Conservation (phyloP, 2,113 vertebrate species). For the Dasyprocta punctata region DNA sequence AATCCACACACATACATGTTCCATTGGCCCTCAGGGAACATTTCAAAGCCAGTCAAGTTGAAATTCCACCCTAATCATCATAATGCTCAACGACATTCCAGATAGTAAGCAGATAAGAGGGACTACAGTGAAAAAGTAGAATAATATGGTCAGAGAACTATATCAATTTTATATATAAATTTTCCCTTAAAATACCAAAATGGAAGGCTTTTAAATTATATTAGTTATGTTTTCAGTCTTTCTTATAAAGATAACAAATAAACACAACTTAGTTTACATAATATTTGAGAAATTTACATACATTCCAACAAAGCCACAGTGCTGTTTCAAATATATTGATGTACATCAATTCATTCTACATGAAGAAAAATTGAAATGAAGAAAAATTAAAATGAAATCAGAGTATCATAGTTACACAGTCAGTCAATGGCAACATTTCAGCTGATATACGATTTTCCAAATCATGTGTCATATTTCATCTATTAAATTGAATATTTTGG, state of each 20-base stretch:
- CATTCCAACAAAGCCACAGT: background rate
- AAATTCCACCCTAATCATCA: background rate
- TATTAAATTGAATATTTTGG: background rate
- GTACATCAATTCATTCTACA: background rate
- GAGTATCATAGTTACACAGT: background rate
- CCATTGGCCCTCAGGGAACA: background rate
- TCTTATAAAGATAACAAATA: background rate
- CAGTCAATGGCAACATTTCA: too few relatives aligned
- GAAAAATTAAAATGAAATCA: constrained; percentile 40
- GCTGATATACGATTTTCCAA: too few relatives aligned
- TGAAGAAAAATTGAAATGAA: background rate
- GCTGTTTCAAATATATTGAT: background rate
- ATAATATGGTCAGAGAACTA: background rate
- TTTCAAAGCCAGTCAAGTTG: background rate
- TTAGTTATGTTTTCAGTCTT: background rate
- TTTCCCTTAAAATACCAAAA: background rate
- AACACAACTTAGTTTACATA: background rate
- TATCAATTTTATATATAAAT: background rate
- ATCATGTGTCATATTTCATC: background rate
- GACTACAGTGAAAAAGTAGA: background rate
- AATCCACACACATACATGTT: background rate
- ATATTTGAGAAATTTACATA: background rate
- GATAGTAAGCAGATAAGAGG: background rate
- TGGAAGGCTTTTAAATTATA: background rate
- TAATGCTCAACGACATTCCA: background rate